Evolutionary conservation across 2,113 vertebrate species (phyloP), one percentile per base, ranked within the genome.

Genomic region (Oreocharis arfaki): DNA sequence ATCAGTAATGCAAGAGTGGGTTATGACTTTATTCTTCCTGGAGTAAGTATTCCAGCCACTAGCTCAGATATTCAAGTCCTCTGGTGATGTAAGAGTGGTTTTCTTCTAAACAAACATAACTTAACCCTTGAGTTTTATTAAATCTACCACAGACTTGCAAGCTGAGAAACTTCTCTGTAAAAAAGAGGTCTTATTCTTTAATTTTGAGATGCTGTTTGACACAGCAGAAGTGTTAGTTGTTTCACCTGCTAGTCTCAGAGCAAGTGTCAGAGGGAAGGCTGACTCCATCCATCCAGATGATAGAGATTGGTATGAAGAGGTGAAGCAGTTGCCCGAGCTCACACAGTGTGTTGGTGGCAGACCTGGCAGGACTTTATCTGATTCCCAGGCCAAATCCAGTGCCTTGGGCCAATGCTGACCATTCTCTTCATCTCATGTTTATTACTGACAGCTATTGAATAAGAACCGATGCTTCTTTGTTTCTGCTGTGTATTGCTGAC

Each of bases 1-100:
- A 80, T 94, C 90, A 68, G 85, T 93, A 94, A 86, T 47, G 56
- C 90, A 94, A 86, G 92, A 90, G 49, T 75, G 69, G 64, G 18
- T 93, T 94, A 84, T 67, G 85, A 70, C 88, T 95, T 96, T 88
- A 46, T 96, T 93, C 92, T 78, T 92, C 44, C 47, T 68, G 9
- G 52, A 84, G 68, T 91, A 76, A 86, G 55, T 92, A 68, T 87
- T 94, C 44, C 79, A 92, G 47, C 63, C 59, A 15, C 82, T 85
- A 47, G 56, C 47, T 86, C 49, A 19, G 28, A 87, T 84, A 61
- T 26, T 82, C 49, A 73, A 24, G 33, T 71, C 79, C 59, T 85
- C 7, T 0, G 0, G 33, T 88, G 55, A 17, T 56, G 28, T 80
- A 19, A 2, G 1, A 69, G 33, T 47, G 21, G 17, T 94, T 88